Percentiles rank a stretch among this genome's conserved stretches.
Evolutionary conservation across 2,888 invertebrate species (phyloP).

Genomic region (Sturmia bella): DNA sequence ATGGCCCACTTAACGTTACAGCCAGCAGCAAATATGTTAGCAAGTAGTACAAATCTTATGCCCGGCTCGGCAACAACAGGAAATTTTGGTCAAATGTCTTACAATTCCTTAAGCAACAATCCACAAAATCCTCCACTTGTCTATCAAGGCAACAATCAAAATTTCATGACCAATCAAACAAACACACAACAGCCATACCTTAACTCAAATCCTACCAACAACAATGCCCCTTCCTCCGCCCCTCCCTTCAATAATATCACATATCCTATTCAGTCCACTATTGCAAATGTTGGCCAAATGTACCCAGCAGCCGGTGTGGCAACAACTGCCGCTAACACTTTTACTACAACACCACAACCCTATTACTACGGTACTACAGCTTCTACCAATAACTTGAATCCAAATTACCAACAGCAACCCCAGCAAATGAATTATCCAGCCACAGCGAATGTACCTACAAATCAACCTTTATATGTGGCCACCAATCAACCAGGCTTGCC

Average conservation of each 20-base stretch:
- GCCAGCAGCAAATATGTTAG: constrained; percentile 11
- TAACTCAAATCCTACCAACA: constrained; percentile 28
- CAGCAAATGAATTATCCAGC: constrained; percentile 42
- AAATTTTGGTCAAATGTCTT: constrained; percentile 44
- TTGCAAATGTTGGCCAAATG: constrained; percentile 43
- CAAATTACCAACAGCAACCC: constrained; percentile 44
- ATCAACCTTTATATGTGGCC: constrained; percentile 74
- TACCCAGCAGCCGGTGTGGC: constrained; percentile 43
- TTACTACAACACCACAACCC: constrained; percentile 45
- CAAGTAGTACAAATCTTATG: constrained; percentile 41
- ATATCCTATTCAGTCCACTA: constrained; percentile 27
- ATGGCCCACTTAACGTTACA: constrained; percentile 74
- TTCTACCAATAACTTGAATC: constrained; percentile 34
- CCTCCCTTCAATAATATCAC: constrained; percentile 13
- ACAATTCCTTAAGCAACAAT: constrained; percentile 46
- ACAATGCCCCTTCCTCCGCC: neutral
- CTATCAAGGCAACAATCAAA: constrained; percentile 53
- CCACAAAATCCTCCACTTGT: constrained; percentile 31
- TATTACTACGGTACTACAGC: constrained; percentile 58
- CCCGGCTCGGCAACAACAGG: neutral
- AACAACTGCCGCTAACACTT: constrained; percentile 12
- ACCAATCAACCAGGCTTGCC: constrained; percentile 71
- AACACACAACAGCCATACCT: constrained; percentile 26
- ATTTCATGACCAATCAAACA: constrained; percentile 8
- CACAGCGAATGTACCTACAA: constrained; percentile 55